Base-by-base conservation (phyloP, 1,140 invertebrate genomes). In the Ruditapes philippinarum region DNA sequence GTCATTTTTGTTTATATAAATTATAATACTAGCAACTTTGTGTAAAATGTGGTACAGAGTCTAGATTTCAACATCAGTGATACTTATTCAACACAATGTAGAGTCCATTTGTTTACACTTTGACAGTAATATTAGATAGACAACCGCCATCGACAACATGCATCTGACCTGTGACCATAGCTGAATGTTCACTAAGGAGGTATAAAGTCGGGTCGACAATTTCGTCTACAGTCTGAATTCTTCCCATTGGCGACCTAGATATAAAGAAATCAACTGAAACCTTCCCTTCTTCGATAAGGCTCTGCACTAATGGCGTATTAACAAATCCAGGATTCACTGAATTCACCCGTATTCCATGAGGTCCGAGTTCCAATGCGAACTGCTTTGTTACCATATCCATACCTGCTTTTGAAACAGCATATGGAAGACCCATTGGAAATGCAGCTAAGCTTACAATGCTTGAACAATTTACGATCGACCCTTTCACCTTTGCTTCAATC, bases 91-190 rank as follows among this genome's bases (percentile, higher is more conserved):
- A n/a, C n/a, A n/a, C n/a, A n/a, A n/a, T n/a, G n/a, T n/a, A n/a
- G n/a, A n/a, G n/a, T n/a, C n/a, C n/a, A n/a, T n/a, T n/a, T n/a
- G n/a, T n/a, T 60, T 60, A n/a, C 45, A 11, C 19, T 7, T 19
- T 19, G 14, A 60, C 57, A 36, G 31, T 14, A 93, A 98, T 98
- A 17, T 93, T 70, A 25, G 98, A 97, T 91, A 97, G 97, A 88
- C 98, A 97, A 93, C 98, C 98, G 5, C 99, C 98, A 93, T 99
- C 98, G n/a, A 99, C 96, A 0, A 98, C 97, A 36, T 99, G 95
- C 68, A 96, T n/a, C n/a, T n/a, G n/a, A n/a, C n/a, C n/a, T n/a
- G n/a, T n/a, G n/a, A n/a, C n/a, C n/a, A n/a, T n/a, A 17, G 93
- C 65, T 25, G 98, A 97, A 92, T 97, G 97, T 87, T 98, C 97